Evolutionary conservation across 2,888 invertebrate genomes (phyloP).

Genomic region (Uloborus plumipes): DNA sequence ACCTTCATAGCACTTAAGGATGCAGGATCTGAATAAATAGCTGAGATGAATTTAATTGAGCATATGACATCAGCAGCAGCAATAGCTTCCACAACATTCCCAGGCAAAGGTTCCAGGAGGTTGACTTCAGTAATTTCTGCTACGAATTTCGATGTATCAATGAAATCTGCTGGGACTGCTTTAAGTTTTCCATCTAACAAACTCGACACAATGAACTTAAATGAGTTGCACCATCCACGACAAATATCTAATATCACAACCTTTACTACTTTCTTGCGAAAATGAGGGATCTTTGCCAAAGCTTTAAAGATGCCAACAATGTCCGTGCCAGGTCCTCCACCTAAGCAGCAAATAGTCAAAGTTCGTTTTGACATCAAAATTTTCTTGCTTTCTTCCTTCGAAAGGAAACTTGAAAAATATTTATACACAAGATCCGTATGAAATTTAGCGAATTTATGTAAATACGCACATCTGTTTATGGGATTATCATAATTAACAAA

Average conservation of each 20-base stretch:
- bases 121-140: conserved; percentile 24
- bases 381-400: not conserved
- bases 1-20: conserved; percentile 30
- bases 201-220: conserved; percentile 19
- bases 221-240: conserved; percentile 45
- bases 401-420: conserved; percentile 22
- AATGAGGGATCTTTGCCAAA: conserved; percentile 11
- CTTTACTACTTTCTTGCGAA: conserved; percentile 28
- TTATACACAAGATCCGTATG: conserved; percentile 36
- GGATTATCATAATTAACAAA: conserved; percentile 40
- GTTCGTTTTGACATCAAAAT: not conserved
- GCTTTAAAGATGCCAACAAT: conserved; percentile 42
- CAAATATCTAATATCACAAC: conserved; percentile 39
- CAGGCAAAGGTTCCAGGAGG: conserved; percentile 16
- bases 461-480: conserved; percentile 40
- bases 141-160: conserved; percentile 21
- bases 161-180: conserved; percentile 24
- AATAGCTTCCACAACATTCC: conserved; percentile 11
- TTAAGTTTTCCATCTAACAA: conserved; percentile 31
- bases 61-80: conserved; percentile 44
- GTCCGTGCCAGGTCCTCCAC: conserved; percentile 49
- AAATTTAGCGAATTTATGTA: conserved; percentile 37
- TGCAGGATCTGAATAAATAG: conserved; percentile 10
- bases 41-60: conserved; percentile 52
- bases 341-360: conserved; percentile 36